Percentiles rank a stretch among this genome's conserved stretches.
Conservation (phyloP, 2,888 invertebrate genomes). For the Geophilus truncorum region DNA sequence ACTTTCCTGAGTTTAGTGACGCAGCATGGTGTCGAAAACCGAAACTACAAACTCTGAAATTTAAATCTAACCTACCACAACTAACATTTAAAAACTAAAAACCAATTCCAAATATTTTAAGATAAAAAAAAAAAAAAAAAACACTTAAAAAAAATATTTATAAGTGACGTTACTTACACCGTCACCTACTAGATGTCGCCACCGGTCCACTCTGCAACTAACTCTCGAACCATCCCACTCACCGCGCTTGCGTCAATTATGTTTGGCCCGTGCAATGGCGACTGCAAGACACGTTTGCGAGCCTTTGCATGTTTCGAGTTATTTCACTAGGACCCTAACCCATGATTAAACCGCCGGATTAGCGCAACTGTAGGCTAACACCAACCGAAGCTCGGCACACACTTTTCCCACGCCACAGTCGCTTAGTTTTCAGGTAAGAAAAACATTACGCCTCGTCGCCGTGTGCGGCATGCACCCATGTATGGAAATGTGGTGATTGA, state of each 20-base stretch:
- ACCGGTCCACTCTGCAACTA: neutral
- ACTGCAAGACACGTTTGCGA: constrained; percentile 4
- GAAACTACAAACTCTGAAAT: no score
- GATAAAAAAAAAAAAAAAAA: neutral
- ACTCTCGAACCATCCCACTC: neutral
- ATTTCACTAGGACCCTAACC: neutral
- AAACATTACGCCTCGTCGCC: neutral
- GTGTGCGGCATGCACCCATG: neutral
- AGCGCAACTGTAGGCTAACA: neutral
- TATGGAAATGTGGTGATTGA: neutral
- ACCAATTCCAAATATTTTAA: neutral
- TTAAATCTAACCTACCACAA: no score
- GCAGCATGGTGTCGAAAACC: no score
- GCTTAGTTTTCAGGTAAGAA: neutral
- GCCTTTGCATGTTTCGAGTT: neutral
- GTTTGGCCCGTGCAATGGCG: neutral
- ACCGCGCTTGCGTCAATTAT: neutral
- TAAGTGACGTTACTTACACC: neutral
- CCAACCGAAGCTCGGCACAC: neutral
- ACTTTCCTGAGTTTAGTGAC: no score
- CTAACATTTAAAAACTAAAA: no score
- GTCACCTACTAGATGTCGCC: neutral
- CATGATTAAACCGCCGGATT: neutral
- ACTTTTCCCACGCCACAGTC: neutral
- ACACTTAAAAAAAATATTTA: no score